Percentiles rank a stretch among this genome's conserved stretches.
phyloP scores from a whole-genome alignment of 1,140 invertebrate species.

The Lethocerus indicus region DNA sequence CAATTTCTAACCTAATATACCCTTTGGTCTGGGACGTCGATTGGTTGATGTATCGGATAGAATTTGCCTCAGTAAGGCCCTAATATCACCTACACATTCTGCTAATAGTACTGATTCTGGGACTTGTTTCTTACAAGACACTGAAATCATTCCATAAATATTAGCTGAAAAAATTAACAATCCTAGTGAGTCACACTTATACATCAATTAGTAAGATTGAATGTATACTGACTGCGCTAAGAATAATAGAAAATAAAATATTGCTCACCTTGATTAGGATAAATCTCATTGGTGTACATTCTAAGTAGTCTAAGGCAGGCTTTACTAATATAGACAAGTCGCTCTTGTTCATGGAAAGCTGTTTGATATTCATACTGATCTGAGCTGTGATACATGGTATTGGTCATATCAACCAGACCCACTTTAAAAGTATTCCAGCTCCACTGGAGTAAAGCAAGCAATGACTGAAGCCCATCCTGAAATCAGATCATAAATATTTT shows the following conservation, averaged over 20 bases:
- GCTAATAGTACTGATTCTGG: conserved; percentile 58
- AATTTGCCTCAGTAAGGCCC: conserved; percentile 65
- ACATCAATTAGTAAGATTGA: neutral
- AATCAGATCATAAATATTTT: conserved; percentile 6
- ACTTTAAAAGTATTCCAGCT: conserved; percentile 62
- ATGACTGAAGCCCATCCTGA: conserved; percentile 64
- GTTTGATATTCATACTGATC: conserved; percentile 19
- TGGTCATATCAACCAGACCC: conserved; percentile 29
- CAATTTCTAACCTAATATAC: conserved; percentile 8
- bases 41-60: conserved; percentile 42
- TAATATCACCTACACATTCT: conserved; percentile 71
- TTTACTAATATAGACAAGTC: conserved; percentile 74
- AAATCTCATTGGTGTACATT: conserved; percentile 77
- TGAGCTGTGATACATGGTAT: neutral
- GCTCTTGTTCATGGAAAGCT: conserved; percentile 50
- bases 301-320: conserved; percentile 63
- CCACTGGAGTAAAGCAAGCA: conserved; percentile 64
- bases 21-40: conserved; percentile 7
- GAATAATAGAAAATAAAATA: neutral
- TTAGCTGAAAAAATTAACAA: neutral
- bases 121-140: conserved; percentile 28
- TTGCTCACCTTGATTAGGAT: conserved; percentile 46
- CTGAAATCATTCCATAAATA: conserved; percentile 10
- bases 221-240: neutral
- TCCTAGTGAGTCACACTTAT: neutral